Conservation (phyloP, 1,140 invertebrate species). For the Sitodiplosis mosellana region DNA sequence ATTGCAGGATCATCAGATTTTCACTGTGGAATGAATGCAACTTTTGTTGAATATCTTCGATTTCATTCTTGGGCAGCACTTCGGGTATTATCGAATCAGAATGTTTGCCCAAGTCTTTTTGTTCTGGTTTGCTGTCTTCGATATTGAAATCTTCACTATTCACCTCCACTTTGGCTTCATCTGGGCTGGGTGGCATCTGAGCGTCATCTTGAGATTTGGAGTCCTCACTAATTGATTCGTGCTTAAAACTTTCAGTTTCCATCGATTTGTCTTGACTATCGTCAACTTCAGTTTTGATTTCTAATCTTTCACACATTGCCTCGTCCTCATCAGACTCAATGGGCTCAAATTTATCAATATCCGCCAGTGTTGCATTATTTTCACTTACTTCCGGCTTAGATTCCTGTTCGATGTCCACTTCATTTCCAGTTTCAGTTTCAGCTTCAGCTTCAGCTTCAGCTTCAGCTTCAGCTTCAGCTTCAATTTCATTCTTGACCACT, state of each 20-base stretch:
- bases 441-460: slow-evolving; percentile 15
- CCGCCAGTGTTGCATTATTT: neutral
- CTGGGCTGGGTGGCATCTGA: too few species aligned
- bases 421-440: slow-evolving; percentile 21
- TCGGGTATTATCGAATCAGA: neutral
- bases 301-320: slow-evolving; percentile 17
- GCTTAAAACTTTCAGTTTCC: slow-evolving; percentile 16
- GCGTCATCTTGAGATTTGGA: too few species aligned
- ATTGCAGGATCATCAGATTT: slow-evolving; percentile 35
- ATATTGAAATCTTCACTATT: too few species aligned
- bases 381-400: neutral
- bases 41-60: slow-evolving; percentile 37
- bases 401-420: slow-evolving; percentile 5
- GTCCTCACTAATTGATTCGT: slow-evolving; percentile 6
- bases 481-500: neutral
- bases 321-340: slow-evolving; percentile 3
- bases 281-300: slow-evolving; percentile 24
- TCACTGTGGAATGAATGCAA: slow-evolving; percentile 36
- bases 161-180: too few species aligned
- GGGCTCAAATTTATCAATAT: neutral
- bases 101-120: neutral
- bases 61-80: slow-evolving; percentile 21
- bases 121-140: neutral
- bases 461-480: slow-evolving; percentile 9
- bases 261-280: slow-evolving; percentile 20